A percentile compares a stretch with the other conserved stretches of the same genome.
These are phyloP conservation scores for Bombus sibiricus DNA, from an alignment of 1,140 invertebrate genomes.

Conservation along the genomic window DNA sequence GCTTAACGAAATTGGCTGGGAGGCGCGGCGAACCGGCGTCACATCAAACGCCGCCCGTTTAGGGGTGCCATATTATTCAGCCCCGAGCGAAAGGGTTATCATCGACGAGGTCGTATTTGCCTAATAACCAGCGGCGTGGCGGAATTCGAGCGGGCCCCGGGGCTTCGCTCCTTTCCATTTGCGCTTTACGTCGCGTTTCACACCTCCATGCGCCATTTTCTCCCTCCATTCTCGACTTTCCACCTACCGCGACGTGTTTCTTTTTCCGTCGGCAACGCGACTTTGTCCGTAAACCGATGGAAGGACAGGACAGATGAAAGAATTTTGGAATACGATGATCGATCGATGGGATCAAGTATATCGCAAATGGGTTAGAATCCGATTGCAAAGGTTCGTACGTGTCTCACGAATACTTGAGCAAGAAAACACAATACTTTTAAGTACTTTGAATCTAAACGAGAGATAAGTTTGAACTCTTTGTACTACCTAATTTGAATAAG, in stretches of 20 bases:
- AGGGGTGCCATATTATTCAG: slow-evolving; percentile 75
- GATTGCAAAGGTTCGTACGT: too few relatives aligned
- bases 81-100: slow-evolving; percentile 74
- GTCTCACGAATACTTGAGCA: too few relatives aligned
- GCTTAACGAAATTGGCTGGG: slow-evolving; percentile 68
- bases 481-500: too few relatives aligned
- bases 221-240: background rate
- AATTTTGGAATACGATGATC: too few relatives aligned
- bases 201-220: background rate
- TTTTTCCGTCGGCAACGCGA: too few relatives aligned
- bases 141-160: slow-evolving; percentile 65
- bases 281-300: background rate
- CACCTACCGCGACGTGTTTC: too few relatives aligned
- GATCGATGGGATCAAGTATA: too few relatives aligned
- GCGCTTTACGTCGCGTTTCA: slow-evolving; percentile 37
- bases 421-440: too few relatives aligned
- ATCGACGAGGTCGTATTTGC: slow-evolving; percentile 72
- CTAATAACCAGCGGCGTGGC: slow-evolving; percentile 73
- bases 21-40: slow-evolving; percentile 71
- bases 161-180: slow-evolving; percentile 62
- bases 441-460: too few relatives aligned
- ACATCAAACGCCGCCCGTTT: slow-evolving; percentile 75
- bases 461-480: too few relatives aligned
- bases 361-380: too few relatives aligned
- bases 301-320: background rate